Percentiles rank a stretch among this genome's conserved stretches.
These are phyloP conservation scores for Babyrousa celebensis DNA, from an alignment of 2,797 vertebrate species.

Conservation along the genomic window DNA sequence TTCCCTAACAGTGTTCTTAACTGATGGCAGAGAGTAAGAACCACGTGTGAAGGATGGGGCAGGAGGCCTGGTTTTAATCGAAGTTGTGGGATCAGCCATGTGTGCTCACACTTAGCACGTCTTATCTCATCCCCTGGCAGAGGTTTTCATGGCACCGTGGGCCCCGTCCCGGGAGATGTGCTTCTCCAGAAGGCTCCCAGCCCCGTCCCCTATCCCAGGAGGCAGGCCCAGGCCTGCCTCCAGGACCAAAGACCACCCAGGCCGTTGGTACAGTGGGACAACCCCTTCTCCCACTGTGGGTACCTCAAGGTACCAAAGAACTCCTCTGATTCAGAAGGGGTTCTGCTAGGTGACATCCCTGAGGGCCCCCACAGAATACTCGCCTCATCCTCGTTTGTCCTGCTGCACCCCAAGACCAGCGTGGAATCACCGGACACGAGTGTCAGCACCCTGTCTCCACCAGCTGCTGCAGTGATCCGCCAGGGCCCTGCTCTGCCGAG, in stretches of 20 bases:
- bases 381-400: neutral
- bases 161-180: constrained; percentile 32
- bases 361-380: fast-evolving
- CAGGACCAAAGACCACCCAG: constrained; percentile 1
- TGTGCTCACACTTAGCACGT: neutral
- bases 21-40: constrained; percentile 41
- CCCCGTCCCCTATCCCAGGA: constrained; percentile 32
- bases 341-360: neutral
- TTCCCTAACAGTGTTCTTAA: constrained; percentile 68
- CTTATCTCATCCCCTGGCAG: constrained; percentile 42
- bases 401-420: neutral
- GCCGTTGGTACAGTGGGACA: neutral
- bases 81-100: neutral
- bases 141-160: constrained; percentile 45
- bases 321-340: neutral
- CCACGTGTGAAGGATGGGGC: neutral
- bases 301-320: neutral
- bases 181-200: constrained; percentile 57
- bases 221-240: neutral
- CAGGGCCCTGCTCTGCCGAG: neutral
- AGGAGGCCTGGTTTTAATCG: constrained; percentile 74
- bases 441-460: neutral
- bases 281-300: neutral
- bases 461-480: neutral
- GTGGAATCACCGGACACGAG: neutral